phyloP scores from a whole-genome alignment of 2,113 vertebrate genomes.

The Gnathonemus longibarbis region DNA sequence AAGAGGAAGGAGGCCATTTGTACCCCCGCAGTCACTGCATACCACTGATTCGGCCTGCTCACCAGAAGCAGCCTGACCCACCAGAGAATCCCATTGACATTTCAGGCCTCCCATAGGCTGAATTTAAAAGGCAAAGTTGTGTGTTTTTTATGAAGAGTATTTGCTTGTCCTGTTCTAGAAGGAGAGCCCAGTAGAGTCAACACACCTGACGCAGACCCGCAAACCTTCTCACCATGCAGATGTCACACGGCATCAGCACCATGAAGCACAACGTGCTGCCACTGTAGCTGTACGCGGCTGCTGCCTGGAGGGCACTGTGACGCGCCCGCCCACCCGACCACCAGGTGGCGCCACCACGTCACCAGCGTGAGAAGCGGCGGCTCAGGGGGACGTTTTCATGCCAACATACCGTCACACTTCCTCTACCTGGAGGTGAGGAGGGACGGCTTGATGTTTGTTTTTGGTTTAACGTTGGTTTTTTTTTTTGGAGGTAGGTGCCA shows the following conservation, averaged over 20 bases:
- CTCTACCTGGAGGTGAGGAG: background rate
- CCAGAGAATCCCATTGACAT: background rate
- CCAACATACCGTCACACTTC: slow-evolving; percentile 13
- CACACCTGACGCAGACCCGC: background rate
- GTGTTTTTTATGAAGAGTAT: background rate
- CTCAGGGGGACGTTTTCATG: slow-evolving; percentile 33
- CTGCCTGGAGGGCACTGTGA: slow-evolving; percentile 20
- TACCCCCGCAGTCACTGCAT: background rate
- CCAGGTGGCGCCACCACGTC: slow-evolving; percentile 24
- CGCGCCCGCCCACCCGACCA: slow-evolving; percentile 17
- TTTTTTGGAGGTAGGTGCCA: background rate
- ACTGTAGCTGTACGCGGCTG: slow-evolving; percentile 16
- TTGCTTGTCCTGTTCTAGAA: background rate
- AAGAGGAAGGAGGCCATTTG: background rate
- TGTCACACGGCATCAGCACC: slow-evolving; percentile 20
- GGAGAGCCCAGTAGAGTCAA: background rate
- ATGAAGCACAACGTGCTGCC: background rate
- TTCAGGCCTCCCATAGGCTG: background rate
- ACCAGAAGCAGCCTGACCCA: background rate
- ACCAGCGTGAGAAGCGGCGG: slow-evolving; percentile 36
- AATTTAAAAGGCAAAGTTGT: slow-evolving; percentile 7
- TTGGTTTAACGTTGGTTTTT: background rate
- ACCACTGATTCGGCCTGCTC: background rate
- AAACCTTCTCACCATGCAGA: background rate
- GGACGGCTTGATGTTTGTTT: background rate